Percentiles rank a stretch among this genome's conserved stretches.
Conservation (phyloP, 2,113 vertebrate genomes). For the Noctilio leporinus region DNA sequence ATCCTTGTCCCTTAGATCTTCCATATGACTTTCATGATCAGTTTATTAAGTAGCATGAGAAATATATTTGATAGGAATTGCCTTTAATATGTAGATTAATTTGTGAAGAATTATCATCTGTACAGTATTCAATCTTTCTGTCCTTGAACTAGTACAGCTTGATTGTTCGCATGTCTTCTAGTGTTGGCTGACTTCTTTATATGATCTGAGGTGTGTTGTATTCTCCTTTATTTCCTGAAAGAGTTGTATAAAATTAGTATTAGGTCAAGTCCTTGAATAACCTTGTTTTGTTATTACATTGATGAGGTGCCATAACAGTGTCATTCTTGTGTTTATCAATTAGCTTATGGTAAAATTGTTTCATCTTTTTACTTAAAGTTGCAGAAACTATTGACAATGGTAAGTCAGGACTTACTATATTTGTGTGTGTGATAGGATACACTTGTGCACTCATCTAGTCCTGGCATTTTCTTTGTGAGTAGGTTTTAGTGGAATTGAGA, state of each 20-base stretch:
- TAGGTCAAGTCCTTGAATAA: neutral
- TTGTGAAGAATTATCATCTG: neutral
- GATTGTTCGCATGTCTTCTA: neutral
- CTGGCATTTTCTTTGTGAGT: neutral
- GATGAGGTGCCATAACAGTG: neutral
- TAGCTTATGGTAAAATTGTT: neutral
- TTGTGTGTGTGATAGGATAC: neutral
- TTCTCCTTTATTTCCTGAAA: neutral
- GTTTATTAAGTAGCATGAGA: conserved; percentile 1
- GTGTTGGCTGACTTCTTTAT: neutral
- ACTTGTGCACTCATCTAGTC: neutral
- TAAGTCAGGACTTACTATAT: neutral
- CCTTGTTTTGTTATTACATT: neutral
- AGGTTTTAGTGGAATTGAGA: conserved; percentile 18
- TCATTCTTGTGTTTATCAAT: neutral
- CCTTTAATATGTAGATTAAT: neutral
- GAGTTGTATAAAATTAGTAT: neutral
- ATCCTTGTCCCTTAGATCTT: neutral
- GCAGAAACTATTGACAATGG: neutral
- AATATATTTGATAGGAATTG: neutral
- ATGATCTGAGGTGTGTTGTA: neutral
- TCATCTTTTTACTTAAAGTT: neutral
- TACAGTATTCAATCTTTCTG: neutral
- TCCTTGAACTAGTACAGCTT: neutral
- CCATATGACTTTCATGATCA: neutral